Conservation (phyloP, 2,888 invertebrate species). For the Plebejus argus region DNA sequence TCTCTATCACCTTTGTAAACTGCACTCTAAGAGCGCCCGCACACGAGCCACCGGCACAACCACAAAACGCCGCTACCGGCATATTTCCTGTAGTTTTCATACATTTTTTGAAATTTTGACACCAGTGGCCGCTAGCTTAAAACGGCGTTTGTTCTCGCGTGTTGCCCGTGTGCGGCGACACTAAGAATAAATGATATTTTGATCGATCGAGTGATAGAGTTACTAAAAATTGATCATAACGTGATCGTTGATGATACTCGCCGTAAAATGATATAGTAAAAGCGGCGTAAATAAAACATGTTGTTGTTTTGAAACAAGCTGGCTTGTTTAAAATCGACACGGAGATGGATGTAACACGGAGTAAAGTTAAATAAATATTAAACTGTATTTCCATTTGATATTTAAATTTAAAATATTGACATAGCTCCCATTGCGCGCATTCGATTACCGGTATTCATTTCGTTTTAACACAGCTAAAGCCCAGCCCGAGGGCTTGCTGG, state of each 20-base stretch:
- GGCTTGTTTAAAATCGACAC: constrained; percentile 54
- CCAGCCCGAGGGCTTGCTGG: constrained; percentile 67
- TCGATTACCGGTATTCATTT: constrained; percentile 80
- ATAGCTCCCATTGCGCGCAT: constrained; percentile 72
- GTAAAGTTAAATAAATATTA: constrained; percentile 65
- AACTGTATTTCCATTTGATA: constrained; percentile 64
- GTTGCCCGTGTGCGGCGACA: not conserved
- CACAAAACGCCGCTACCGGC: too few species aligned
- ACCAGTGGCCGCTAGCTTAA: too few species aligned
- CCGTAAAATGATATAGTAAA: constrained; percentile 1
- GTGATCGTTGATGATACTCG: not conserved
- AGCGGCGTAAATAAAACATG: constrained; percentile 45
- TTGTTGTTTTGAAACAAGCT: constrained; percentile 48
- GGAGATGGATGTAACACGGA: constrained; percentile 58
- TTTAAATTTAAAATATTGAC: constrained; percentile 79
- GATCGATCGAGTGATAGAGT: not conserved
- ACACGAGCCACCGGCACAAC: too few species aligned
- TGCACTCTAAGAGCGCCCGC: too few species aligned
- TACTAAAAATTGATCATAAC: too few species aligned
- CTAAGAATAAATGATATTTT: too few species aligned
- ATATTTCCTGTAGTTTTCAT: too few species aligned
- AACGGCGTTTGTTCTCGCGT: too few species aligned
- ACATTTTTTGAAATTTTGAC: too few species aligned
- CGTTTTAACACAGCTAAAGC: constrained; percentile 70
- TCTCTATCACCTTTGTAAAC: too few species aligned